Evolutionary conservation across 30 jellyfish, hydroid and myxozoan species (phyloP), one percentile per base, ranked within the genome.

Genomic region (Aurelia aurita complex sp. Pacific): DNA sequence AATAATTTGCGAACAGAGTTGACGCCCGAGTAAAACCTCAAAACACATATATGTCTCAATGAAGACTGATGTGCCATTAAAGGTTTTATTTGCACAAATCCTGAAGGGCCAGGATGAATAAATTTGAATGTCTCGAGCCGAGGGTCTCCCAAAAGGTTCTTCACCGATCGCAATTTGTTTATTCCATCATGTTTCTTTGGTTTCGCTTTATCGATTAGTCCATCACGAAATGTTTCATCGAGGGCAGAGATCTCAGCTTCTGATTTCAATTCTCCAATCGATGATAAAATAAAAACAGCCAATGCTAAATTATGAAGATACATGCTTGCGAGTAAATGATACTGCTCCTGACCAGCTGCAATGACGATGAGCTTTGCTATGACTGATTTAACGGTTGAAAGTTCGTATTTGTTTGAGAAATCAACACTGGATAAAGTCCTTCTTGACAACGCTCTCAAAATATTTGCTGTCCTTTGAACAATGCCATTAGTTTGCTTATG

Each of bases 381-480:
- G 57, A 46, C 57, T 46, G 57, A 46, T 46, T 46, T 46, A 66
- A 23, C 40, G 18, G 40, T 46, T 66, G 52, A 23, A 66, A 66
- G 16, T 66, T 66, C 40, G 76, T 23, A 66, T 23, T 23, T 38
- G 76, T 46, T 46, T 46, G 76, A 23, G 35, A 23, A 66, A 66
- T 23, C 76, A 38, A 66, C 35, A 38, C 35, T 46, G 40, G 76
- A 66, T 46, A 17, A 29, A 42, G 62, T 35, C 72, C 68, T 35
- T 43, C 61, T 79, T 79, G 89, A 79, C 89, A 79, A 79, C 80
- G 89, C 80, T 60, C 75, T 79, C 80, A 23, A 16, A 79, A 79
- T 79, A 79, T 79, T 79, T 79, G 89, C 80, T 42, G 29, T 64
- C 59, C 89, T 29, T 54, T 17, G 64, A 79, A 64, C 69, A 79